These are phyloP conservation scores for Pinna nobilis DNA, from an alignment of 1,140 invertebrate genomes.

Conservation along the genomic window DNA sequence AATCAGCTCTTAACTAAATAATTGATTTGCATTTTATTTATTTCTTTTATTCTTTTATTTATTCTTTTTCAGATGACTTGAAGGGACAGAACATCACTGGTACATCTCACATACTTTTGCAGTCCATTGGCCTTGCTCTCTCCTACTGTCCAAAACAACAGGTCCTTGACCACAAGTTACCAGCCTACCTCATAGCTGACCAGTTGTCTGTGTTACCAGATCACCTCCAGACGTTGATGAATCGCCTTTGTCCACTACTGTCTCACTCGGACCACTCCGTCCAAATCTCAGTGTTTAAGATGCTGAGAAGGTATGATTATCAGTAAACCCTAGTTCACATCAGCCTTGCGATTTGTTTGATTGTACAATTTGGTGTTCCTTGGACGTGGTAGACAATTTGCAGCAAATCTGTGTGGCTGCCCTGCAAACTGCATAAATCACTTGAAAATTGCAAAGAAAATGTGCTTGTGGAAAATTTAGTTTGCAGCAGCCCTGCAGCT, in stretches of 20 bases:
- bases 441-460: background rate
- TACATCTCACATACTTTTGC: constrained; percentile 33
- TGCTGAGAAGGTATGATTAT: constrained; percentile 58
- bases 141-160: constrained; percentile 54
- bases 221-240: constrained; percentile 68
- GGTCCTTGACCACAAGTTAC: constrained; percentile 66
- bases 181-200: constrained; percentile 64
- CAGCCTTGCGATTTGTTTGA: too few relatives aligned
- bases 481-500: too few relatives aligned
- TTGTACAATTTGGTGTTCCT: too few relatives aligned
- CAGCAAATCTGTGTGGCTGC: too few relatives aligned
- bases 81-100: constrained; percentile 7
- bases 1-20: too few relatives aligned
- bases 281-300: constrained; percentile 67
- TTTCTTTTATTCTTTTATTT: background rate
- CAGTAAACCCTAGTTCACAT: too few relatives aligned
- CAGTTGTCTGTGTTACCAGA: constrained; percentile 68
- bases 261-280: constrained; percentile 52
- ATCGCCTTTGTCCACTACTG: constrained; percentile 70
- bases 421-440: too few relatives aligned
- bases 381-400: too few relatives aligned
- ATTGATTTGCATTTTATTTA: background rate
- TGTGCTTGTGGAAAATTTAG: too few relatives aligned
- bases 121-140: constrained; percentile 51
- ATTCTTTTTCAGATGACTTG: constrained; percentile 5